Base-by-base conservation (phyloP, 2,113 vertebrate species). In the Candoia aspera region DNA sequence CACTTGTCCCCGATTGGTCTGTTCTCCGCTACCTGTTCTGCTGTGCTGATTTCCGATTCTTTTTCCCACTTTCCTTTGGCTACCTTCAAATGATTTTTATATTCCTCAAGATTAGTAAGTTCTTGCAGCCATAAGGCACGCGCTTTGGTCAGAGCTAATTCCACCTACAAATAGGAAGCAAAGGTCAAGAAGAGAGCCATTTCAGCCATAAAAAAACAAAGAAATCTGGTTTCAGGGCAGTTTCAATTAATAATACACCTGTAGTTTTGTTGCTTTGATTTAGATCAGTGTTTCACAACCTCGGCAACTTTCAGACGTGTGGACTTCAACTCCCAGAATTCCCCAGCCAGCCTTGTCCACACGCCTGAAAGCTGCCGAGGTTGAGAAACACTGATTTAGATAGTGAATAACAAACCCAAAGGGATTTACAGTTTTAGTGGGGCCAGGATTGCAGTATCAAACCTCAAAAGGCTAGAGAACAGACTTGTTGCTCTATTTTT, bases 91-190 rank as follows among this genome's bases (percentile, higher is more conserved):
- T 92, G 97, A 33, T 96, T 92, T 96, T 98, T 98, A 93, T 98
- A 99, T 94, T 99, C 98, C 64, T 98, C 97, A 26, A 99, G 97
- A 9, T 97, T 97, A 49, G 98, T 97, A 94, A 99, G 94, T 93
- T 99, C 98, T 91, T 98, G 97, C 58, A 99, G 96, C 98, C 99
- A 99, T 83, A 96, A 97, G 86, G 91, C 94, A 91, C 94, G 98
- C 88, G 98, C 98, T 93, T 98, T 98, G 4, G 97, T 98, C 95
- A 99, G 97, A 62, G 99, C 98, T 46, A 94, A 95, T 97, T 99
- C 98, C 93, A 99, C 97, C 99, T 99, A 94, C 6, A 94, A 95
- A 91, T 64, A 68, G 84, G 58, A 84, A 90, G 24, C 4, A n/a
- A 12, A 68, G 49, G 21, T 26, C 49, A 88, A 91, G n/a, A 68